Conservation (phyloP, 2,888 invertebrate species). For the Trachelus troglodyta region DNA sequence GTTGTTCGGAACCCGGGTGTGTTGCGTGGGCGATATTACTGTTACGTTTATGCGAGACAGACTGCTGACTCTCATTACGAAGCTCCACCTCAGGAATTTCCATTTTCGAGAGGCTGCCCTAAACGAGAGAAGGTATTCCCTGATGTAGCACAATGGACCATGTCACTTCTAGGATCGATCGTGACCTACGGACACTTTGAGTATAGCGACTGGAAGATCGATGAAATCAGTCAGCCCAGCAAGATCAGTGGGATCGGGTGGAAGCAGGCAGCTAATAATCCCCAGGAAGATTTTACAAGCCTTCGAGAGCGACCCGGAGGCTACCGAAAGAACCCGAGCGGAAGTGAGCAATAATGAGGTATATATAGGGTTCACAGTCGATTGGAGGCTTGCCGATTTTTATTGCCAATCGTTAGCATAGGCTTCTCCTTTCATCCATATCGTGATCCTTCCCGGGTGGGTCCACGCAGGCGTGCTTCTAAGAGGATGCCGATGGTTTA, state of each 20-base stretch:
- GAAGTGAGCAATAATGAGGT: constrained; percentile 1
- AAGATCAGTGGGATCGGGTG: not conserved
- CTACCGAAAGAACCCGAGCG: not conserved
- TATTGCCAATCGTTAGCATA: constrained; percentile 1
- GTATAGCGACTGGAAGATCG: too few species aligned
- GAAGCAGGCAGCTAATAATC: not conserved
- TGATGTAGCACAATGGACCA: not conserved
- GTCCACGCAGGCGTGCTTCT: not conserved
- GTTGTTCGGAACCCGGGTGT: constrained; percentile 43
- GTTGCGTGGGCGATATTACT: constrained; percentile 40
- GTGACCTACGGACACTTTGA: too few species aligned
- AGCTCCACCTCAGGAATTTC: constrained; percentile 4
- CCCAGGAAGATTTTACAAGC: not conserved
- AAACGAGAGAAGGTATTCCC: not conserved
- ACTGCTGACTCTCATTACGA: constrained; percentile 23
- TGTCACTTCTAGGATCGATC: not conserved
- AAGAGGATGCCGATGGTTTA: constrained; percentile 2
- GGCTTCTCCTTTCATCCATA: not conserved
- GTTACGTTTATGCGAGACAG: constrained; percentile 28
- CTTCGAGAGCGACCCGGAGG: not conserved
- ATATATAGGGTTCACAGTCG: not conserved
- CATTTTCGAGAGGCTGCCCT: not conserved
- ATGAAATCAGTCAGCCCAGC: not conserved
- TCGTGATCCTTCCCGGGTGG: not conserved
- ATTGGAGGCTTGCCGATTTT: constrained; percentile 6